Percentiles rank a stretch among this genome's conserved stretches.
Evolutionary conservation across 2,113 vertebrate genomes (phyloP).

Genomic region (Oophaga pumilio): DNA sequence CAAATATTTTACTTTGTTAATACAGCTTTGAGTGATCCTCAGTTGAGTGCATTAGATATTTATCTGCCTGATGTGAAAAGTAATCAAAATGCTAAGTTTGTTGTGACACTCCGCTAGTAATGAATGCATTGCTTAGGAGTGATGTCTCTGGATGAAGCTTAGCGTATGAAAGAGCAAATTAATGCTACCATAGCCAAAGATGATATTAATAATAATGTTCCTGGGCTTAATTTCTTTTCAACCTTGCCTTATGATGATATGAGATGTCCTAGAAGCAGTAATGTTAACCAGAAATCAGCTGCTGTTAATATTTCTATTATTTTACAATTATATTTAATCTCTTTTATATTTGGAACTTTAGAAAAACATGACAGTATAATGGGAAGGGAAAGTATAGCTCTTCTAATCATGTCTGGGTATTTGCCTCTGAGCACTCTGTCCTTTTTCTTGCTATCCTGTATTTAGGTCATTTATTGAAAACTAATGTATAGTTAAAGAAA

Average conservation of each 20-base stretch:
- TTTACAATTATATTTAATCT: slow-evolving; percentile 33
- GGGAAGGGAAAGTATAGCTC: neutral
- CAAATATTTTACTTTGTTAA: slow-evolving; percentile 16
- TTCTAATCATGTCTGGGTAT: slow-evolving; percentile 25
- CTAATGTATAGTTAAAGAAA: neutral
- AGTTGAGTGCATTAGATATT: slow-evolving; percentile 23
- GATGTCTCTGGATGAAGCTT: slow-evolving; percentile 7
- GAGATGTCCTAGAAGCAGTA: slow-evolving; percentile 16
- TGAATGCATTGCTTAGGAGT: slow-evolving; percentile 37
- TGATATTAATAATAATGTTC: slow-evolving; percentile 33
- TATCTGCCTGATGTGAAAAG: slow-evolving; percentile 45
- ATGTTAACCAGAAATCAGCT: slow-evolving; percentile 43
- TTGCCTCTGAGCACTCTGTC: slow-evolving; percentile 13
- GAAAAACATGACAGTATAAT: slow-evolving; percentile 47
- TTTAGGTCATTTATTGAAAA: neutral
- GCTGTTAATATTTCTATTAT: slow-evolving; percentile 45
- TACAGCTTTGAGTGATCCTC: slow-evolving; percentile 36
- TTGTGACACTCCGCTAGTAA: slow-evolving; percentile 22
- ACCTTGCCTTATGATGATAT: slow-evolving; percentile 8
- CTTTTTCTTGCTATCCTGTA: neutral
- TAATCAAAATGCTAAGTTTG: slow-evolving; percentile 43
- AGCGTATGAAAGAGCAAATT: neutral
- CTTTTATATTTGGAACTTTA: slow-evolving; percentile 33
- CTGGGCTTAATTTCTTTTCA: slow-evolving; percentile 35
- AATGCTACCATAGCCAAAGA: neutral